A percentile compares a stretch with the other conserved stretches of the same genome.
Conservation (phyloP, 2,113 vertebrate species). For the Empidonax alnorum region DNA sequence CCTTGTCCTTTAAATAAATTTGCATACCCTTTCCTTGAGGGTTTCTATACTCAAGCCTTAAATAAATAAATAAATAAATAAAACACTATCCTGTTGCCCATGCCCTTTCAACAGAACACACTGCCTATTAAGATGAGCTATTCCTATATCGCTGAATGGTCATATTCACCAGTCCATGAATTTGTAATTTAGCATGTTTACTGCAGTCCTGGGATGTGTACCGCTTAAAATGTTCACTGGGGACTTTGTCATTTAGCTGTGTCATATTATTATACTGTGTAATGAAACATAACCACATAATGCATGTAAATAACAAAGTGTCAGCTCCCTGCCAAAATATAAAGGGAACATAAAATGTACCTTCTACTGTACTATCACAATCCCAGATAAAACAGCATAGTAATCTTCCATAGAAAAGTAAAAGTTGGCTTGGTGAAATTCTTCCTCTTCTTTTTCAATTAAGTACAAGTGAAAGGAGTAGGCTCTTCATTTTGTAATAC, state of each 20-base stretch:
- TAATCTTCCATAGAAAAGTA: background rate
- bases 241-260: slow-evolving; percentile 51
- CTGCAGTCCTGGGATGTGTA: background rate
- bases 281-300: slow-evolving; percentile 60
- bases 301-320: slow-evolving; percentile 56
- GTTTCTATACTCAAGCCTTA: background rate
- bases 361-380: background rate
- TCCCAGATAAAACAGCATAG: slow-evolving; percentile 11
- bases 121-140: slow-evolving; percentile 12
- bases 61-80: slow-evolving; percentile 45
- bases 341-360: slow-evolving; percentile 23
- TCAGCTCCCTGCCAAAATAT: slow-evolving; percentile 34
- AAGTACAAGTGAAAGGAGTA: background rate
- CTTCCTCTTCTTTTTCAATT: background rate
- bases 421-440: background rate
- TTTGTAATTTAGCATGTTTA: slow-evolving; percentile 23
- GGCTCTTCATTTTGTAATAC: background rate
- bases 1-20: background rate
- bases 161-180: slow-evolving; percentile 5
- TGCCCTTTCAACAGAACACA: background rate
- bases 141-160: background rate
- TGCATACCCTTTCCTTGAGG: background rate
- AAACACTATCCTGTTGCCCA: background rate
- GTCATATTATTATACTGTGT: slow-evolving; percentile 38
- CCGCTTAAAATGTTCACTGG: slow-evolving; percentile 13